phyloP scores from a whole-genome alignment of 1,140 invertebrate species.

The Drosophila bifasciata region DNA sequence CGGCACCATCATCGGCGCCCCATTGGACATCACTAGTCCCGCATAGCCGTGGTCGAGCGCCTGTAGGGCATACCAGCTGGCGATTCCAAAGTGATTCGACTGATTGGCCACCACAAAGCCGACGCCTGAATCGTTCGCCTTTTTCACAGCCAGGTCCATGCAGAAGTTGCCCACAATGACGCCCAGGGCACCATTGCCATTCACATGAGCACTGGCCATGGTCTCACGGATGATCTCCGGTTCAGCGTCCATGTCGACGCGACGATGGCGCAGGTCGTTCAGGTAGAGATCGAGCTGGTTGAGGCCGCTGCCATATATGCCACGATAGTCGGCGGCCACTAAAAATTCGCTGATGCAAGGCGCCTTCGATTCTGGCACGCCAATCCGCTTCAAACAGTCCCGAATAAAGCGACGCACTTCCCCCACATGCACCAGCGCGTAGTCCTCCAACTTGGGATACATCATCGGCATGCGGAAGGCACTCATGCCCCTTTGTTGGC shows the following conservation, averaged over 20 bases:
- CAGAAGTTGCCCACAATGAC: conserved; percentile 87
- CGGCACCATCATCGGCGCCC: conserved; percentile 93
- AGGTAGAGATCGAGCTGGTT: conserved; percentile 91
- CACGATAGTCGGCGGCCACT: conserved; percentile 92
- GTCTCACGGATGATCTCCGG: conserved; percentile 89
- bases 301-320: conserved; percentile 95
- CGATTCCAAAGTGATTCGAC: conserved; percentile 86
- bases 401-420: conserved; percentile 90
- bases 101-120: conserved; percentile 92
- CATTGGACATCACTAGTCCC: conserved; percentile 95
- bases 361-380: conserved; percentile 87
- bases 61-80: conserved; percentile 92
- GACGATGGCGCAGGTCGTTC: conserved; percentile 85
- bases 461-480: conserved; percentile 8
- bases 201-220: conserved; percentile 90
- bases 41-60: conserved; percentile 90
- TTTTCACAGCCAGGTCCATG: conserved; percentile 94
- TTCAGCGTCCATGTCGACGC: conserved; percentile 85
- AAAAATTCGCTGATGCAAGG: conserved; percentile 89
- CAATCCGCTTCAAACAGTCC: conserved; percentile 89
- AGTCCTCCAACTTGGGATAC: conserved; percentile 16
- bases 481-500: background rate
- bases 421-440: conserved; percentile 74
- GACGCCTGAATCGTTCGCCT: conserved; percentile 91
- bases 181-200: conserved; percentile 92